Percentiles rank a stretch among this genome's conserved stretches.
Evolutionary conservation across 64 coral and sea anemone genomes (phyloP).

Genomic region (Stichodactyla mertensii): DNA sequence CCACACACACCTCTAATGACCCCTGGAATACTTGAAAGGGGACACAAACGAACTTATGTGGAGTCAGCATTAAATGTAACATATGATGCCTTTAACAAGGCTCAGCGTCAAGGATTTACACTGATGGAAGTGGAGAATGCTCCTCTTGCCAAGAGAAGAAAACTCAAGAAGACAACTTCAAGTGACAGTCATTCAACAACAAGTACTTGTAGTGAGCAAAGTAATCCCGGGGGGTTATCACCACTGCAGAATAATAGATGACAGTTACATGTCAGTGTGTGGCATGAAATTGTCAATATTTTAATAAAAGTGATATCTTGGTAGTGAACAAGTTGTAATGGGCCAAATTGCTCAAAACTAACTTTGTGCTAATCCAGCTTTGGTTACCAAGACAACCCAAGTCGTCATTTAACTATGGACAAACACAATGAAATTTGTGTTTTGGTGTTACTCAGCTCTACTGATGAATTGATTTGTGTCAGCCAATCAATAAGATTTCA

Average conservation of each 20-base stretch:
- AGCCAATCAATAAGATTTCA: too few relatives aligned
- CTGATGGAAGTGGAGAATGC: slow-evolving; percentile 96
- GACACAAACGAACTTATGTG: slow-evolving; percentile 94
- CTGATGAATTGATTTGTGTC: too few relatives aligned
- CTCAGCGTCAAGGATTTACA: slow-evolving; percentile 85
- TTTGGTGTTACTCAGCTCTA: too few relatives aligned
- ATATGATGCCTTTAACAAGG: slow-evolving; percentile 93
- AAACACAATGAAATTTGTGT: too few relatives aligned
- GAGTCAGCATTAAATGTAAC: slow-evolving; percentile 93
- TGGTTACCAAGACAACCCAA: background rate
- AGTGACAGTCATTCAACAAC: slow-evolving; percentile 74
- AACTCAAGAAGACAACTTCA: slow-evolving; percentile 91
- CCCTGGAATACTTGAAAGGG: slow-evolving; percentile 85
- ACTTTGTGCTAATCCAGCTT: background rate
- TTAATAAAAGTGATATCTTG: background rate
- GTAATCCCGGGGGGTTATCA: slow-evolving; percentile 74
- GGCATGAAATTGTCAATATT: background rate
- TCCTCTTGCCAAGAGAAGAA: slow-evolving; percentile 89
- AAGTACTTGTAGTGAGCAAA: slow-evolving; percentile 87
- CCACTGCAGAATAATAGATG: slow-evolving; percentile 63
- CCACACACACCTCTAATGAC: slow-evolving; percentile 97
- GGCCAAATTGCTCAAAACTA: background rate
- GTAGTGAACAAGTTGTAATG: slow-evolving; percentile 1
- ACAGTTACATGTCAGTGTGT: slow-evolving; percentile 14
- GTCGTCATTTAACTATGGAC: too few relatives aligned